Evolutionary conservation across 2,797 vertebrate species (phyloP), one percentile per base, ranked within the genome.

Genomic region (Hyperoplus immaculatus): DNA sequence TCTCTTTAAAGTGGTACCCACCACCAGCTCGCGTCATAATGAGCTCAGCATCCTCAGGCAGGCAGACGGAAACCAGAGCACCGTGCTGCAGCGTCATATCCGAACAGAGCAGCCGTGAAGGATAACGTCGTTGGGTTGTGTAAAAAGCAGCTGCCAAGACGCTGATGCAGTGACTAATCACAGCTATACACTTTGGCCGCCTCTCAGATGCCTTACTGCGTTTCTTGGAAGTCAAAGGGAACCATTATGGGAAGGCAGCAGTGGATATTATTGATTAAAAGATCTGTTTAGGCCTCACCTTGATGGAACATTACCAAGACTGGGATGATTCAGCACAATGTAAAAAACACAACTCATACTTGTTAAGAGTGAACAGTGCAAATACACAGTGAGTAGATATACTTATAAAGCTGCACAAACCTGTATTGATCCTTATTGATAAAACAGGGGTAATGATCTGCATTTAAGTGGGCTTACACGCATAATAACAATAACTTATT

Each of bases 1-100:
- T 50, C 58, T 80, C 53, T 77, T 93, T 86, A 87, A 92, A 92
- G 89, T 83, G 91, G 83, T 91, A 92, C 91, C 91, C 88, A 75
- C 29, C 21, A 3, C 29, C 71, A 53, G 61, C 47, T 69, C 65
- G 81, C 92, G 86, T 81, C 92, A 88, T 84, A 88, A 18, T 59
- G 80, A 49, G 56, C 13, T 43, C 65, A 66, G 47, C 64, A 69
- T 75, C 77, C 59, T 21, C 73, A 29, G 29, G 46, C 69, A 39
- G 10, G 50, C 41, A 50, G 47, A 47, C 53, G 69, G 72, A 81
- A 81, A 39, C 42, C n/a, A 62, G 29, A 46, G 65, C 47, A 43
- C 2, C 41, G 6, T 5, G 29, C 6, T 53, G 78, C 54, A 8
- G 42, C 80, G 72, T 85, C 82, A 86, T 73, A 75, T 76, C 73